phyloP scores from a whole-genome alignment of 2,113 vertebrate species.

The Delphinapterus leucas region DNA sequence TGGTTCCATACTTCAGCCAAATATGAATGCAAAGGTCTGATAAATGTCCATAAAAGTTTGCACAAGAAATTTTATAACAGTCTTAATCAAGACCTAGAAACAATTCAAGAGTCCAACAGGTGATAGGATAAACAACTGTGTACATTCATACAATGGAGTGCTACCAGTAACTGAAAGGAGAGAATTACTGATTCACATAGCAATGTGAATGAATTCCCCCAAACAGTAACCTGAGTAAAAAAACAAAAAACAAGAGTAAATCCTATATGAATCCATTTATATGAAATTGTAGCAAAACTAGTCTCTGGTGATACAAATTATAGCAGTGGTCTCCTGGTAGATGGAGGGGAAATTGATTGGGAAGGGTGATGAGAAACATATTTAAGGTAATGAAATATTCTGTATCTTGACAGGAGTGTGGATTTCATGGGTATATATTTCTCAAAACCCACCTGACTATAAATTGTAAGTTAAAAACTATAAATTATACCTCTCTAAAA shows the following conservation, averaged over 20 bases:
- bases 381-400: background rate
- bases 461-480: background rate
- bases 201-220: background rate
- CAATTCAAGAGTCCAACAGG: background rate
- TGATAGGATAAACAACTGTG: background rate
- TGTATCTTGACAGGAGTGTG: background rate
- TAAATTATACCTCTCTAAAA: background rate
- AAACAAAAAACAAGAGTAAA: background rate
- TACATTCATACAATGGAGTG: background rate
- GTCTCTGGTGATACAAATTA: background rate
- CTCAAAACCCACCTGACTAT: background rate
- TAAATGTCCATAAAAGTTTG: background rate
- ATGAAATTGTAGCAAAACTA: background rate
- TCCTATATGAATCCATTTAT: background rate
- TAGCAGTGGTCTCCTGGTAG: background rate
- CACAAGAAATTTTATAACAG: background rate
- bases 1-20: background rate
- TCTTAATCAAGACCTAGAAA: background rate
- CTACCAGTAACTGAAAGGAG: background rate
- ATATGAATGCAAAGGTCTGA: background rate
- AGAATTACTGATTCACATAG: background rate
- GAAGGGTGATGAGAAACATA: background rate
- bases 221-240: background rate
- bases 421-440: background rate
- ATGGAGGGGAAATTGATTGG: background rate